Evolutionary conservation across 2,888 invertebrate genomes (phyloP).

Genomic region (Disparrhopalites patrizii): DNA sequence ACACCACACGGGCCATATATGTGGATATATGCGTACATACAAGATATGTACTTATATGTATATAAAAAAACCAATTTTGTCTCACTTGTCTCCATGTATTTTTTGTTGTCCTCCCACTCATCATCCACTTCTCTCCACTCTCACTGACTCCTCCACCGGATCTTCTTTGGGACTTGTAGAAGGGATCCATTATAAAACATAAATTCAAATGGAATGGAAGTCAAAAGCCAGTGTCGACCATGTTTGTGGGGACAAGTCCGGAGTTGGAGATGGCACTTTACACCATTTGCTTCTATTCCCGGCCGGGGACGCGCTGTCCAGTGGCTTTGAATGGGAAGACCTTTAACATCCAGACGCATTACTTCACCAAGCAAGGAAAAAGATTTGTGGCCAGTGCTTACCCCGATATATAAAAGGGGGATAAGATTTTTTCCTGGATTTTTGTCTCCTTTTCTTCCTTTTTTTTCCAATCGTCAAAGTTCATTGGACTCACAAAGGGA

Average conservation of each 20-base stretch:
- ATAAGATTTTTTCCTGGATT: too few relatives aligned
- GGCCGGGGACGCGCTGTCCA: slow-evolving; percentile 70
- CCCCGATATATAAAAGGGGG: slow-evolving; percentile 65
- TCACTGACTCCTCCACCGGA: too few relatives aligned
- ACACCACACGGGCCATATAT: too few relatives aligned
- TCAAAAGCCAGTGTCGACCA: slow-evolving; percentile 70
- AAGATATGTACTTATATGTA: too few relatives aligned
- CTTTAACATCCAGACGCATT: slow-evolving; percentile 69
- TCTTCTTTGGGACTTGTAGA: too few relatives aligned
- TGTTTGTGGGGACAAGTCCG: slow-evolving; percentile 82
- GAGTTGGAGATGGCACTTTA: slow-evolving; percentile 88
- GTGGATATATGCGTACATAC: too few relatives aligned
- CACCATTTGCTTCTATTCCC: slow-evolving; percentile 76
- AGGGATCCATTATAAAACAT: slow-evolving; percentile 68
- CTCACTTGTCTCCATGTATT: too few relatives aligned
- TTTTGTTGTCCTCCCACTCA: too few relatives aligned
- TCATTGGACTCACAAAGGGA: background rate
- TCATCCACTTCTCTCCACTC: too few relatives aligned
- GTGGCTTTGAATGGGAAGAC: slow-evolving; percentile 67
- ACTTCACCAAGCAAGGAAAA: slow-evolving; percentile 70
- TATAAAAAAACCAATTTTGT: too few relatives aligned
- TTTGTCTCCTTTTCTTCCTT: too few relatives aligned
- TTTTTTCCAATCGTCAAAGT: too few relatives aligned
- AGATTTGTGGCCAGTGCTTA: slow-evolving; percentile 76
- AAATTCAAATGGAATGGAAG: slow-evolving; percentile 67